Percentiles rank a stretch among this genome's conserved stretches.
Evolutionary conservation across 92 coral and sea anemone genomes (phyloP).

Genomic region (Meandrina meandrites): DNA sequence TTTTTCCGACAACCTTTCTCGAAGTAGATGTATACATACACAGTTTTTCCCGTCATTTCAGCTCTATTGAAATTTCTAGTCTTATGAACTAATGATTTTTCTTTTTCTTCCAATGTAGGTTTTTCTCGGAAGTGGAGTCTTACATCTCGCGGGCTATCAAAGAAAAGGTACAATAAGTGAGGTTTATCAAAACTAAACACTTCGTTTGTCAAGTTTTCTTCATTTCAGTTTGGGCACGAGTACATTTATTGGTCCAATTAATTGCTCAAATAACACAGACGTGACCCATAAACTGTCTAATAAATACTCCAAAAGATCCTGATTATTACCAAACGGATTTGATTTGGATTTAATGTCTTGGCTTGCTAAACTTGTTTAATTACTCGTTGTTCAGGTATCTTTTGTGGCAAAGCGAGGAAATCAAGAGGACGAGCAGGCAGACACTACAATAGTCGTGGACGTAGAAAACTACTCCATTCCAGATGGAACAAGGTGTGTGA

Average conservation of each 20-base stretch:
- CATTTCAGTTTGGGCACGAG: too few species aligned
- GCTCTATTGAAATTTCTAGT: too few species aligned
- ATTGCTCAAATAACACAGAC: too few species aligned
- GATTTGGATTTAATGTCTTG: too few species aligned
- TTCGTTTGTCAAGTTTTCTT: too few species aligned
- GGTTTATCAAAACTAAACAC: not conserved
- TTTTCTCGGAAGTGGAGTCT: slow-evolving; percentile 90
- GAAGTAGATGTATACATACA: too few species aligned
- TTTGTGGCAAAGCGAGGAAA: slow-evolving; percentile 23
- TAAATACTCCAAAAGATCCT: too few species aligned
- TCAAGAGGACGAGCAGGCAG: slow-evolving; percentile 9
- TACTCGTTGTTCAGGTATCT: slow-evolving; percentile 29
- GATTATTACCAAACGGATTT: too few species aligned
- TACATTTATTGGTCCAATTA: too few species aligned
- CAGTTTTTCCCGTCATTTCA: too few species aligned
- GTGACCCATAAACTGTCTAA: too few species aligned
- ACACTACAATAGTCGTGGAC: slow-evolving; percentile 59
- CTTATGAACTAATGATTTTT: not conserved
- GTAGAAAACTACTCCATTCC: slow-evolving; percentile 84
- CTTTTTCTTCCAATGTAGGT: slow-evolving; percentile 31
- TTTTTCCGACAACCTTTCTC: too few species aligned
- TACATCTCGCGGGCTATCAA: slow-evolving; percentile 79
- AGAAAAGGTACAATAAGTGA: slow-evolving; percentile 69
- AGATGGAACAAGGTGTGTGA: slow-evolving; percentile 70
- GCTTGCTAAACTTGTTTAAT: not conserved